These are phyloP conservation scores for Cinclus mexicanus DNA, from an alignment of 2,113 vertebrate genomes.

Conservation along the genomic window DNA sequence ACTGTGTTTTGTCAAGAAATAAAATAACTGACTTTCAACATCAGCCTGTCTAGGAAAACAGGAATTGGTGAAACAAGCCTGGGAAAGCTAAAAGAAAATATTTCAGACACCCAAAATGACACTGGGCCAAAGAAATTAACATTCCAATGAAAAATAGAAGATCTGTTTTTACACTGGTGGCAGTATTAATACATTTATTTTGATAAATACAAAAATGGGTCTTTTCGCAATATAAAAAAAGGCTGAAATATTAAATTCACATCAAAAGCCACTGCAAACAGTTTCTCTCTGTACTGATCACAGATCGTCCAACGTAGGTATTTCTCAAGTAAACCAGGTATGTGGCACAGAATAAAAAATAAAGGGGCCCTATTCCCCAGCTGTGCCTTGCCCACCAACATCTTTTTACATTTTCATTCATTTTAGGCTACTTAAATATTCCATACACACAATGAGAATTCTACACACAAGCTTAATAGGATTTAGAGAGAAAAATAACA, in stretches of 20 bases:
- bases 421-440: background rate
- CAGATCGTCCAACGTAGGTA: background rate
- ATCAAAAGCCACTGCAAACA: background rate
- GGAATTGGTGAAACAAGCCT: background rate
- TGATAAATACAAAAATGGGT: background rate
- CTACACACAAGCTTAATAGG: background rate
- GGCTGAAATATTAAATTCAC: background rate
- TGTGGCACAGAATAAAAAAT: background rate
- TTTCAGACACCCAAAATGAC: background rate
- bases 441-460: background rate
- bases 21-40: background rate
- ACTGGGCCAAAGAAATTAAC: background rate
- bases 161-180: background rate
- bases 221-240: background rate
- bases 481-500: background rate
- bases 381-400: accelerated
- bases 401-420: background rate
- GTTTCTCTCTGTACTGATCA: background rate
- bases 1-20: background rate
- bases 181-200: background rate
- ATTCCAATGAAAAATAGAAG: background rate
- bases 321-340: background rate
- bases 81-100: background rate
- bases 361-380: background rate
- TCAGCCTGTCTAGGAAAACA: background rate